Conservation (phyloP, 2,888 invertebrate genomes). For the Eucriotettix oculatus region DNA sequence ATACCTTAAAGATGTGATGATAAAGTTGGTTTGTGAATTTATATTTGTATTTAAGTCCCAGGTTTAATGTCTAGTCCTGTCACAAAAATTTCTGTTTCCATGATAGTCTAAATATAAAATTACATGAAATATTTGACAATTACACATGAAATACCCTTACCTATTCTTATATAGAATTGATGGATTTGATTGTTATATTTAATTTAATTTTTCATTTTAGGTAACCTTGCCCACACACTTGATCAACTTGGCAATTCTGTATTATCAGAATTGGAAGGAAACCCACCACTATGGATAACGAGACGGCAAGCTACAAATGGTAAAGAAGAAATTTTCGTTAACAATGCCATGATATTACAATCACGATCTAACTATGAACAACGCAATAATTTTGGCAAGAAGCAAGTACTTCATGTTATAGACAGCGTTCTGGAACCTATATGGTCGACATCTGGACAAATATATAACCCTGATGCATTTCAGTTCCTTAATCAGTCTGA, state of each 20-base stretch:
- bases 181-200: too few relatives aligned
- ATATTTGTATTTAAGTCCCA: too few relatives aligned
- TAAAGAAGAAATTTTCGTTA: constrained; percentile 60
- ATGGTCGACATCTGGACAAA: constrained; percentile 34
- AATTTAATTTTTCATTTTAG: constrained; percentile 29
- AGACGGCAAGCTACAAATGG: constrained; percentile 39
- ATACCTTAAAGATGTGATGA: too few relatives aligned
- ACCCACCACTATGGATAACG: constrained; percentile 74
- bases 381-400: constrained; percentile 31
- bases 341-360: constrained; percentile 65
- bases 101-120: too few relatives aligned
- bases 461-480: constrained; percentile 67
- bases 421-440: constrained; percentile 74
- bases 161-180: too few relatives aligned
- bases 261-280: constrained; percentile 65
- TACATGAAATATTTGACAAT: too few relatives aligned
- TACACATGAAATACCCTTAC: too few relatives aligned
- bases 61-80: too few relatives aligned
- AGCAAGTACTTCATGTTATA: constrained; percentile 71
- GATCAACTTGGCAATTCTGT: constrained; percentile 47
- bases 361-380: constrained; percentile 49
- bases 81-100: too few relatives aligned
- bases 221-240: constrained; percentile 53
- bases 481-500: constrained; percentile 66
- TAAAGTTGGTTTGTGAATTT: too few relatives aligned